Evolutionary conservation across 2,888 invertebrate genomes (phyloP).

Genomic region (Limenitis camilla): DNA sequence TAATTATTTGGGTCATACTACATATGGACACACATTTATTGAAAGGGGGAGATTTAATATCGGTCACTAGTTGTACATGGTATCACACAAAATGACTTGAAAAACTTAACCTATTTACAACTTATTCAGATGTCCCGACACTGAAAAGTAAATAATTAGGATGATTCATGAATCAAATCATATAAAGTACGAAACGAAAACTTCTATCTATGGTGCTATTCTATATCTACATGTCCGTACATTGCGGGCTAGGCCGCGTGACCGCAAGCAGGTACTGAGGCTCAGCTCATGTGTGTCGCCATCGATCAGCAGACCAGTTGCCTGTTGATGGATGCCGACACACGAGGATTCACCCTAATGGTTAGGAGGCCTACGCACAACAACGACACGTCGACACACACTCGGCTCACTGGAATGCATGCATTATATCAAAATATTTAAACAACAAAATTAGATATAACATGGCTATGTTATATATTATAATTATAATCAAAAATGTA

Average conservation of each 20-base stretch:
- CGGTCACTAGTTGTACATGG: no score
- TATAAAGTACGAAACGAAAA: constrained; percentile 28
- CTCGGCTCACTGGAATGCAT: constrained; percentile 34
- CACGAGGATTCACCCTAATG: constrained; percentile 16
- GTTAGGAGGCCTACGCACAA: constrained; percentile 28
- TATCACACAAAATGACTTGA: no score
- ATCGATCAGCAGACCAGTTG: constrained; percentile 47
- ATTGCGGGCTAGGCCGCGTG: constrained; percentile 29
- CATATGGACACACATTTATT: no score
- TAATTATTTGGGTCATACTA: no score
- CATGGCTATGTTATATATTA: neutral
- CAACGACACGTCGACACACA: constrained; percentile 29
- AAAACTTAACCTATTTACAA: neutral
- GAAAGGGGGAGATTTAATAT: no score
- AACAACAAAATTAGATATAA: no score
- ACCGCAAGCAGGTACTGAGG: neutral
- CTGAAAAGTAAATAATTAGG: constrained; percentile 14
- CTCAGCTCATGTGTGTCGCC: constrained; percentile 29
- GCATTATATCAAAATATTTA: no score
- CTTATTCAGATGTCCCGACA: constrained; percentile 1
- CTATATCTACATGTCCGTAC: constrained; percentile 22
- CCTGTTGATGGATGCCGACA: constrained; percentile 27
- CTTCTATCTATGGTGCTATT: constrained; percentile 13
- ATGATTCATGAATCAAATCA: constrained; percentile 19
- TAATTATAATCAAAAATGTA: neutral